Base-by-base conservation (phyloP, 2,797 vertebrate species). In the Selene dorsalis region DNA sequence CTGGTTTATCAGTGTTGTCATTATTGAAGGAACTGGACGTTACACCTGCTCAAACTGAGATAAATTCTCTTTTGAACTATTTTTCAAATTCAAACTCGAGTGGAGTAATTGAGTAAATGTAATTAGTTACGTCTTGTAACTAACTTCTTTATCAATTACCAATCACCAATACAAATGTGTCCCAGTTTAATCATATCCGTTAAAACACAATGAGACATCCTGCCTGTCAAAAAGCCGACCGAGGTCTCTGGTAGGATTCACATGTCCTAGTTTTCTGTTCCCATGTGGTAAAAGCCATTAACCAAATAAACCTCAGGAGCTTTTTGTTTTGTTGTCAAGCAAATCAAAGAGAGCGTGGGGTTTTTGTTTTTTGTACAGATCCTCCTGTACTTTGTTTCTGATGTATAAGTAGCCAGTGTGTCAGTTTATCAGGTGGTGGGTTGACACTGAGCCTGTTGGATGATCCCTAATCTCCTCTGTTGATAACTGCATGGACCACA, bases 241-340 rank as follows among this genome's bases (percentile, higher is more conserved):
- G 63, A 18, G 55, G 65, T 84, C 43, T 84, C 81, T 85, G 68
- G 79, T 87, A 85, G 56, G 68, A 92, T 92, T 90, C 82, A 82
- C 38, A 65, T 50, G 70, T 75, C 82, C 70, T 45, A 45, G 68
- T 73, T 87, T 79, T 80, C 69, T 50, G 53, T 43, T 80, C 84
- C 79, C 84, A 70, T 69, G 77, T 82, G 86, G 62, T 73, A 75
- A 68, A 45, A 69, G 69, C 86, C 35, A 79, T 88, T 81, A 86
- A 79, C 80, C 80, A 82, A 86, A 88, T 77, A 83, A 83, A 80
- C 66, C 80, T 79, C 79, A 56, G 68, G 75, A 77, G 83, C 70
- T 45, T 80, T 65, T 80, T 65, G 82, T 79, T 83, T 85, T 80
- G 75, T 66, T 89, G 85, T 87, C 61, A 81, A 65, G 66, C 68